Evolutionary conservation across 1,140 invertebrate genomes (phyloP).

Genomic region (Papilio xuthus): DNA sequence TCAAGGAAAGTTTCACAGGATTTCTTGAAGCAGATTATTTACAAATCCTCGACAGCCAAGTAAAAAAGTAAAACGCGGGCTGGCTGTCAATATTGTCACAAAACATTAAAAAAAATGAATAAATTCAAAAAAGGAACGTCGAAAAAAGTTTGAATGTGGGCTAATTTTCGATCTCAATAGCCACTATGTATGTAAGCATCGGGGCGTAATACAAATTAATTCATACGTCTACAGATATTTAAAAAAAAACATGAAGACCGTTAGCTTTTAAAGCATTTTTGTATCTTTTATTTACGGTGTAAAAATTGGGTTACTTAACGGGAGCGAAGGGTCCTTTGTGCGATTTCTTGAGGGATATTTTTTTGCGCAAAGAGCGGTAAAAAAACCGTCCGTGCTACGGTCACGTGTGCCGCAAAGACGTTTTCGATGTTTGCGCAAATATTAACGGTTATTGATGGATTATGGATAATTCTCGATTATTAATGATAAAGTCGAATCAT

Average conservation of each 20-base stretch:
- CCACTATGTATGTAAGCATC: constrained; percentile 75
- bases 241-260: constrained; percentile 68
- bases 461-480: constrained; percentile 53
- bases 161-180: constrained; percentile 80
- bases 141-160: constrained; percentile 67
- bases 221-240: constrained; percentile 60
- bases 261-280: constrained; percentile 70
- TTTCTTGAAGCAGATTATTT: constrained; percentile 80
- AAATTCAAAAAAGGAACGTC: constrained; percentile 45
- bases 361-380: constrained; percentile 43
- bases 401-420: constrained; percentile 44
- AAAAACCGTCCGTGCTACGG: constrained; percentile 41
- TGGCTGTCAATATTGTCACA: constrained; percentile 78
- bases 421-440: constrained; percentile 42
- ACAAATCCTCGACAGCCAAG: constrained; percentile 67
- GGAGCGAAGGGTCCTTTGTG: constrained; percentile 68
- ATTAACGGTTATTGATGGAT: constrained; percentile 63
- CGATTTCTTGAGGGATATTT: constrained; percentile 51
- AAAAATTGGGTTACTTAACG: constrained; percentile 81
- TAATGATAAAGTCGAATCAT: constrained; percentile 48
- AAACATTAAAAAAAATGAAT: constrained; percentile 61
- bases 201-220: constrained; percentile 79
- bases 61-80: constrained; percentile 47
- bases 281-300: constrained; percentile 76
- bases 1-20: constrained; percentile 53